Percentiles rank a stretch among this genome's conserved stretches.
Conservation (phyloP, 2,113 vertebrate species). For the Taxidea taxus region DNA sequence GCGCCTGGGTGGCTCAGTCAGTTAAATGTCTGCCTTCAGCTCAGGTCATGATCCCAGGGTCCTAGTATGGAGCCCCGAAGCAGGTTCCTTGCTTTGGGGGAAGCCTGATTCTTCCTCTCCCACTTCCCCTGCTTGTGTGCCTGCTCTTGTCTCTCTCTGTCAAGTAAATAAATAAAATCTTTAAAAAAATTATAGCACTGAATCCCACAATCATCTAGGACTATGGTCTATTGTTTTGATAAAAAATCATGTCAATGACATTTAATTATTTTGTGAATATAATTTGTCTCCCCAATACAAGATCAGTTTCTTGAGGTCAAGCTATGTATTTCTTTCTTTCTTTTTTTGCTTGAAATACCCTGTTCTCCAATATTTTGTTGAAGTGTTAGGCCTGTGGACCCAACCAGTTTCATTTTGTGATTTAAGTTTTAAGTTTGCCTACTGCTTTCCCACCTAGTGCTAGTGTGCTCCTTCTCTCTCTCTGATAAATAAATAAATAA, state of each 20-base stretch:
- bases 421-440: conserved; percentile 25
- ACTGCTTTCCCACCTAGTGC: no score
- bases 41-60: no score
- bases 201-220: neutral
- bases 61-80: no score
- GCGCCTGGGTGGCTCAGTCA: no score
- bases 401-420: conserved; percentile 35
- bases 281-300: neutral
- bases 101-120: no score
- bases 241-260: neutral
- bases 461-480: no score
- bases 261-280: conserved; percentile 27
- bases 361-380: conserved; percentile 27
- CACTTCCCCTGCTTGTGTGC: no score
- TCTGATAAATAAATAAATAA: no score
- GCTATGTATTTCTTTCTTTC: neutral
- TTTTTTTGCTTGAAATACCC: neutral
- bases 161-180: no score
- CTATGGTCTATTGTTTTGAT: neutral
- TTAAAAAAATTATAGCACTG: conserved; percentile 13
- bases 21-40: no score
- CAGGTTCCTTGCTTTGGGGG: no score
- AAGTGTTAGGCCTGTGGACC: neutral
- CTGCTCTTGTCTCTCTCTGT: no score
- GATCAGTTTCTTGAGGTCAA: neutral